These are phyloP conservation scores for Channallabes apus DNA, from an alignment of 2,797 vertebrate genomes.

Conservation along the genomic window DNA sequence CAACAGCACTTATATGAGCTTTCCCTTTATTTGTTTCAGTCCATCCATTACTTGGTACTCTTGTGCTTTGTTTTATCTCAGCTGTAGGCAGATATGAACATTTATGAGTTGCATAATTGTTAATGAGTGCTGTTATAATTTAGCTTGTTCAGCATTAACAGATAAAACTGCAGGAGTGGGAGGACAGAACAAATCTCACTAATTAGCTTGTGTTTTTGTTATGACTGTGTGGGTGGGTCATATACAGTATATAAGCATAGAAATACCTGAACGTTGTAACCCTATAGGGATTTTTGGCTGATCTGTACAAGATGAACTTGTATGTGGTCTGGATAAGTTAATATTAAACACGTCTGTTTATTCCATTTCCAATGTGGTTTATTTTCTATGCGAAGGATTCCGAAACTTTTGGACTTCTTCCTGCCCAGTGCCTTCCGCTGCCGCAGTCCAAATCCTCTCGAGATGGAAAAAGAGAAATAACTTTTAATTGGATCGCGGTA, in stretches of 20 bases:
- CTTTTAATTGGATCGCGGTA: conserved; percentile 67
- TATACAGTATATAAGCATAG: background rate
- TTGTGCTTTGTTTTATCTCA: background rate
- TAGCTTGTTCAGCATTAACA: conserved; percentile 76
- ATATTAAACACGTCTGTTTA: background rate
- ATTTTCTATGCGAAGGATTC: conserved; percentile 49
- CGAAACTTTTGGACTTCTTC: conserved; percentile 28
- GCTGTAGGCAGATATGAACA: background rate
- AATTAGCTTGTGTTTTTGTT: conserved; percentile 63
- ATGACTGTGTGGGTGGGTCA: conserved; percentile 14
- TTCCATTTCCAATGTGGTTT: conserved; percentile 50
- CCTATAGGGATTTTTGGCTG: background rate
- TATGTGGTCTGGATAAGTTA: conserved; percentile 35
- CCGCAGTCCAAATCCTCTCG: conserved; percentile 52
- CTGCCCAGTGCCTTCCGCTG: conserved; percentile 51
- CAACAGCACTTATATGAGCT: background rate
- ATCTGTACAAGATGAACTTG: background rate
- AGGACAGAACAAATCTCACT: conserved; percentile 61
- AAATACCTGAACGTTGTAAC: background rate
- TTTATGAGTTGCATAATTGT: conserved; percentile 41
- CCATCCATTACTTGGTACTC: background rate
- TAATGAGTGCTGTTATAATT: conserved; percentile 70
- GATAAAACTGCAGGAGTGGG: conserved; percentile 59
- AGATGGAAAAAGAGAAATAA: conserved; percentile 56
- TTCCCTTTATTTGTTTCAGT: background rate